phyloP scores from a whole-genome alignment of 1,140 invertebrate species.

The Drosophila triauraria region DNA sequence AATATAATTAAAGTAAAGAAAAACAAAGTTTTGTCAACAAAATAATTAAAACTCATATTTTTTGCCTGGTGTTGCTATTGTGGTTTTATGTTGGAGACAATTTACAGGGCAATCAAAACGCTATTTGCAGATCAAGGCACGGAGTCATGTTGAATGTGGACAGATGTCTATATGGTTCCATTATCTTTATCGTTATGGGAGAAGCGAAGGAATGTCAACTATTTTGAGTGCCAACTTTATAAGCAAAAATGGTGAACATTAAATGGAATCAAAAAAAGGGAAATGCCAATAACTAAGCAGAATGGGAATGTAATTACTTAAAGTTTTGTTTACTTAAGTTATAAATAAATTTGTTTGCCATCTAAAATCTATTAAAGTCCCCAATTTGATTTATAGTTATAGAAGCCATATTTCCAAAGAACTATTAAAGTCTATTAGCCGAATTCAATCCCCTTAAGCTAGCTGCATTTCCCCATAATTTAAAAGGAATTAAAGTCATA shows the following conservation, averaged over 20 bases:
- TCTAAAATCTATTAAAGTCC: too few species aligned
- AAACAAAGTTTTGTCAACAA: slow-evolving; percentile 69
- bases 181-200: slow-evolving; percentile 11
- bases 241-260: background rate
- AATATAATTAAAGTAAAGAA: slow-evolving; percentile 60
- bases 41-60: slow-evolving; percentile 64
- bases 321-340: background rate
- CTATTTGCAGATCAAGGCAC: slow-evolving; percentile 36
- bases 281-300: too few species aligned
- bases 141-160: slow-evolving; percentile 30
- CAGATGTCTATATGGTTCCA: slow-evolving; percentile 35
- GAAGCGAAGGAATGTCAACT: slow-evolving; percentile 15
- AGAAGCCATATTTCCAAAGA: background rate
- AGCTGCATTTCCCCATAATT: background rate
- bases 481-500: slow-evolving; percentile 3
- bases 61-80: slow-evolving; percentile 20
- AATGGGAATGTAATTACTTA: background rate
- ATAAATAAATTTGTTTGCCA: background rate
- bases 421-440: background rate
- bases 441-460: background rate
- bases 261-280: slow-evolving; percentile 1
- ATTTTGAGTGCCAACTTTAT: slow-evolving; percentile 3
- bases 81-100: slow-evolving; percentile 56
- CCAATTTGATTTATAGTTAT: background rate
- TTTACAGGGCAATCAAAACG: slow-evolving; percentile 52